Evolutionary conservation across 2,113 vertebrate species (phyloP).

Genomic region (Sebastes fasciatus): DNA sequence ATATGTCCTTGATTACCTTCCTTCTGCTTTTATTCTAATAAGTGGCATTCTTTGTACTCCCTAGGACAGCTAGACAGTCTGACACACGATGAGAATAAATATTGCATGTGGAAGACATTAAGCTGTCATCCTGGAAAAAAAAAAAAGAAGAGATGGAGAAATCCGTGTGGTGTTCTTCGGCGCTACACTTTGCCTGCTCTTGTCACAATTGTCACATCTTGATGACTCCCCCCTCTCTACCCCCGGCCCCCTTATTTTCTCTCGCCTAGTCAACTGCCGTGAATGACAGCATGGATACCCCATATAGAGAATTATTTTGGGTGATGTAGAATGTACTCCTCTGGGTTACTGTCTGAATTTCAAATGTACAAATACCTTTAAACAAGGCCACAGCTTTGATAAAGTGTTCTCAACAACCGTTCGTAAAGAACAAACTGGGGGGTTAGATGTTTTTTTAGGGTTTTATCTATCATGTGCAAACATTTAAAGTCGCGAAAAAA

Average conservation of each 20-base stretch:
- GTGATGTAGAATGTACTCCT: slow-evolving; percentile 73
- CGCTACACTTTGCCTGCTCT: slow-evolving; percentile 95
- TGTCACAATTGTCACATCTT: slow-evolving; percentile 98
- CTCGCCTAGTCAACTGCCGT: slow-evolving; percentile 79
- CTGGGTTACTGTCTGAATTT: slow-evolving; percentile 75
- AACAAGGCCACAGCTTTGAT: slow-evolving; percentile 45
- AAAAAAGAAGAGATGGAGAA: slow-evolving; percentile 88
- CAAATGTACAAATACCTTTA: slow-evolving; percentile 70
- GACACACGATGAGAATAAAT: slow-evolving; percentile 99
- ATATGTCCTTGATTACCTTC: slow-evolving; percentile 99
- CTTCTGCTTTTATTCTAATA: slow-evolving; percentile 99
- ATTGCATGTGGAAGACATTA: slow-evolving; percentile 99
- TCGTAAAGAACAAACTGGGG: slow-evolving; percentile 25
- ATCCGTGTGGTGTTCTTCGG: slow-evolving; percentile 93
- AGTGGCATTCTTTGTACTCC: slow-evolving; percentile 99
- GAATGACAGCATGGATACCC: slow-evolving; percentile 86
- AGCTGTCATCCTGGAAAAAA: slow-evolving; percentile 94
- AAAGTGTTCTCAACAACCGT: slow-evolving; percentile 31
- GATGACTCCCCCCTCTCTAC: slow-evolving; percentile 80
- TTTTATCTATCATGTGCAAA: slow-evolving; percentile 54
- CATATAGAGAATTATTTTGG: slow-evolving; percentile 89
- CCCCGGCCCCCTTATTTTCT: slow-evolving; percentile 77
- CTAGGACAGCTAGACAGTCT: slow-evolving; percentile 99
- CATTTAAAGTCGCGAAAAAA: slow-evolving; percentile 46
- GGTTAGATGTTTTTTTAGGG: slow-evolving; percentile 23